These are phyloP conservation scores for Datnioides undecimradiatus DNA, from an alignment of 2,113 vertebrate species.

Conservation along the genomic window DNA sequence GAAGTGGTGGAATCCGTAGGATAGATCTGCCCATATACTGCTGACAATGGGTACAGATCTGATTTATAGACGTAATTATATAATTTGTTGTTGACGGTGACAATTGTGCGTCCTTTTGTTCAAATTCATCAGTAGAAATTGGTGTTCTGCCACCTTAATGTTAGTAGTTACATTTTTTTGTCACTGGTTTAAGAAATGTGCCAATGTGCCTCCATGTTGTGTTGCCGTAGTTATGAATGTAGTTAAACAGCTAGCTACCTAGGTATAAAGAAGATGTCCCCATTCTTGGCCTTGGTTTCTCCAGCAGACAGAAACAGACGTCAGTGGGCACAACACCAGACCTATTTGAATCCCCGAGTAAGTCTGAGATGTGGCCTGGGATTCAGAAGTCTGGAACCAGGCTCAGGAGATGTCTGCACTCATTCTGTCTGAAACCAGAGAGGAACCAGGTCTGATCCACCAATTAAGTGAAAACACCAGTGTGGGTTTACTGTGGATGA, in stretches of 20 bases:
- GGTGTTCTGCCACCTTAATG: not conserved
- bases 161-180: no score
- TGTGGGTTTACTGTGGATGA: slow-evolving; percentile 12
- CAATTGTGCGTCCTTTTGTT: no score
- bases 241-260: no score
- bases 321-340: not conserved
- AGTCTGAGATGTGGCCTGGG: not conserved
- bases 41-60: no score
- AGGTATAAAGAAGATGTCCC: not conserved
- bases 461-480: slow-evolving; percentile 31
- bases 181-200: no score
- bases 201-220: no score
- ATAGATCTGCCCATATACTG: not conserved
- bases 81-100: no score
- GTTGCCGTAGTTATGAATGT: not conserved
- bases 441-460: slow-evolving; percentile 2
- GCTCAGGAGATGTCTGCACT: not conserved
- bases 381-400: not conserved
- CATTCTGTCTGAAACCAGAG: not conserved
- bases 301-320: not conserved
- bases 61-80: no score
- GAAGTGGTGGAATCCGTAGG: not conserved
- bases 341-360: not conserved
- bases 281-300: not conserved
- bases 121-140: not conserved